phyloP scores from a whole-genome alignment of 2,113 vertebrate genomes.

The Corapipo altera region DNA sequence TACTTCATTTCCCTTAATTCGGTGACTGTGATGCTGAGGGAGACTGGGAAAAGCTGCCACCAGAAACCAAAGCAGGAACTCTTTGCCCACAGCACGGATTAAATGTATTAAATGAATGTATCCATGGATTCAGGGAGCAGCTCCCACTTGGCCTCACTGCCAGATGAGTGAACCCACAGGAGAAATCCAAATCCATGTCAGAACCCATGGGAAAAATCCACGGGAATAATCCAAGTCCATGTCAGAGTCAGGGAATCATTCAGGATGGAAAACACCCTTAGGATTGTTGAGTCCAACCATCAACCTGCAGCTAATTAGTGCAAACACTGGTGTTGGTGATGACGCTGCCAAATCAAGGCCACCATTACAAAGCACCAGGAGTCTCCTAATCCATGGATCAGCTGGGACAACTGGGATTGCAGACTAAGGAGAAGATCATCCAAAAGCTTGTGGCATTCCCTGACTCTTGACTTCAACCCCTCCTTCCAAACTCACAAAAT shows the following conservation, averaged over 20 bases:
- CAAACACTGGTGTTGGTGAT: rapidly evolving
- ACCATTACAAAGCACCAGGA: background rate
- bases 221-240: background rate
- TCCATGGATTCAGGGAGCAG: background rate
- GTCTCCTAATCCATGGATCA: background rate
- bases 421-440: background rate
- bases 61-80: background rate
- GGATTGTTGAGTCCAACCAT: background rate
- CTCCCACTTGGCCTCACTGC: background rate
- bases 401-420: background rate
- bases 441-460: too few species aligned
- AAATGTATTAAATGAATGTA: background rate
- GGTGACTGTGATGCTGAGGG: background rate
- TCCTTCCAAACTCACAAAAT: background rate
- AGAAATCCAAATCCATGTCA: background rate
- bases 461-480: background rate
- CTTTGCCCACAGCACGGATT: background rate
- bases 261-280: background rate
- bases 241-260: background rate
- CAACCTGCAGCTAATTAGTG: background rate
- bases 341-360: background rate
- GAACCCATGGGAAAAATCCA: background rate
- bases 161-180: background rate
- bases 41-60: background rate
- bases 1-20: background rate